These are phyloP conservation scores for Xenopus tropicalis DNA, from an alignment of 2,113 vertebrate genomes.

Conservation along the genomic window UCB_Xtro_10.0 CM004445.2:5425501-5426000, in stretches of 20 bases:
- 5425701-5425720: too few relatives aligned
- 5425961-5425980: too few relatives aligned
- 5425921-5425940: too few relatives aligned
- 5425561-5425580: conserved; percentile 43
- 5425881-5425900: not conserved
- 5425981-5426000: too few relatives aligned
- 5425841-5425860: conserved; percentile 7
- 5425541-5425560: conserved; percentile 54
- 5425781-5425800: conserved; percentile 57
- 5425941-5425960: too few relatives aligned
- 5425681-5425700: too few relatives aligned
- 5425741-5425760: conserved; percentile 52
- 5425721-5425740: conserved; percentile 42
- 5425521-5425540: conserved; percentile 54
- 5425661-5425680: not conserved
- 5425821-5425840: not conserved
- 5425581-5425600: conserved; percentile 13
- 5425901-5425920: conserved; percentile 46
- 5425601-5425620: conserved; percentile 60
- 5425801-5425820: conserved; percentile 45
- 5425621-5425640: conserved; percentile 48
- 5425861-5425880: not conserved
- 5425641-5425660: not conserved
- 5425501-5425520: conserved; percentile 46
- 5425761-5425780: conserved; percentile 58